Evolutionary conservation across 2,113 vertebrate genomes (phyloP).

Genomic region (Salvator merianae): DNA sequence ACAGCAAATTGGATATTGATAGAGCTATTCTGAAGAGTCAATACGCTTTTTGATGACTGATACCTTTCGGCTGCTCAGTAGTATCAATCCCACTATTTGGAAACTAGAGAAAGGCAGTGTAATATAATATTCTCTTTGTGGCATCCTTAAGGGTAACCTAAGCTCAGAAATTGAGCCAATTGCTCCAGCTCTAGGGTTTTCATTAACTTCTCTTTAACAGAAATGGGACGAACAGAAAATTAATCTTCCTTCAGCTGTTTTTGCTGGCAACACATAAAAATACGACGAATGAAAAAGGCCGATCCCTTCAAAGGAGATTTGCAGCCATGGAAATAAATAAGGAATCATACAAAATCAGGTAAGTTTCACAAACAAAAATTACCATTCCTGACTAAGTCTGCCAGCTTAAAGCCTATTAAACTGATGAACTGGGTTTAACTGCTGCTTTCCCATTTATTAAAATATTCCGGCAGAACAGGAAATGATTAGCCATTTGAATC

Average conservation of each 20-base stretch:
- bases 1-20: slow-evolving; percentile 82
- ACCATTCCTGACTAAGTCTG: slow-evolving; percentile 9
- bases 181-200: slow-evolving; percentile 45
- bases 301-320: not conserved
- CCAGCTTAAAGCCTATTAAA: not conserved
- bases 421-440: not conserved
- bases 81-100: slow-evolving; percentile 65
- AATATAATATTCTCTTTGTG: slow-evolving; percentile 71
- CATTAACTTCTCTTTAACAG: slow-evolving; percentile 44
- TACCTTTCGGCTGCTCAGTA: slow-evolving; percentile 69
- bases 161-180: slow-evolving; percentile 46
- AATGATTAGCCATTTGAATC: not conserved
- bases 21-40: slow-evolving; percentile 77
- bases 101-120: slow-evolving; percentile 63
- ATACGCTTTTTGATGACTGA: slow-evolving; percentile 78
- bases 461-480: not conserved
- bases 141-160: slow-evolving; percentile 66
- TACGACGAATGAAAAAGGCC: not conserved
- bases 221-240: slow-evolving; percentile 43
- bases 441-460: not conserved
- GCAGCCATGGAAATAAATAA: not conserved
- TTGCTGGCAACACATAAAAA: slow-evolving; percentile 18
- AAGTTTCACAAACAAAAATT: slow-evolving; percentile 17
- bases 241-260: slow-evolving; percentile 34
- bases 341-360: slow-evolving; percentile 11